Evolutionary conservation across 2,113 vertebrate species (phyloP).

Genomic region (Scartelaos histophorus): DNA sequence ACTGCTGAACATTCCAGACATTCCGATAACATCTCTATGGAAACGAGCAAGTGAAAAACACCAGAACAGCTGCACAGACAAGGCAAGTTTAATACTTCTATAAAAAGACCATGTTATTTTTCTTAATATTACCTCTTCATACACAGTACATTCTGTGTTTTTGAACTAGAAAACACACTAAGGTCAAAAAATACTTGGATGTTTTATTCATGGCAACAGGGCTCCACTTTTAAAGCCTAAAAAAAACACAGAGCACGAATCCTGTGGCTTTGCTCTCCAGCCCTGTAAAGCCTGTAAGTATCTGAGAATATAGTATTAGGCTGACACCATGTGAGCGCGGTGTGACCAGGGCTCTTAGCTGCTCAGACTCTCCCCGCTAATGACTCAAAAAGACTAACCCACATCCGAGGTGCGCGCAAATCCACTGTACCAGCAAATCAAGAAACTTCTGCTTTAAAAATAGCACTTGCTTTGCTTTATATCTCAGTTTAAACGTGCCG

Average conservation of each 20-base stretch:
- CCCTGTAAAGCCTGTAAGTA: slow-evolving; percentile 40
- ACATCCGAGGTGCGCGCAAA: slow-evolving; percentile 19
- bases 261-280: slow-evolving; percentile 34
- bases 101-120: no score
- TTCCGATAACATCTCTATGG: no score
- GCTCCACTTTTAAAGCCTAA: slow-evolving; percentile 10
- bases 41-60: no score
- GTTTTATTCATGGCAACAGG: slow-evolving; percentile 20
- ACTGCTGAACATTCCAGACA: no score
- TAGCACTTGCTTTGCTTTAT: background rate
- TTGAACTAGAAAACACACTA: background rate
- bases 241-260: slow-evolving; percentile 16
- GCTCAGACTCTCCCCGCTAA: slow-evolving; percentile 28
- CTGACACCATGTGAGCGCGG: slow-evolving; percentile 27
- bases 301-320: slow-evolving; percentile 45
- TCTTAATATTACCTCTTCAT: no score
- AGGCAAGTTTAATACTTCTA: no score
- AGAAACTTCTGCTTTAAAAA: background rate
- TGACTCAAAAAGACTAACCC: slow-evolving; percentile 13
- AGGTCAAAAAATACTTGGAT: slow-evolving; percentile 21
- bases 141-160: no score
- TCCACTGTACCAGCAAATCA: background rate
- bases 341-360: slow-evolving; percentile 16
- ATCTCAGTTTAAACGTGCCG: no score
- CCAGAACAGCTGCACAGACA: no score